Percentiles rank a stretch among this genome's conserved stretches.
Evolutionary conservation across 1,140 invertebrate species (phyloP).

Genomic region (Chlorops oryzae): DNA sequence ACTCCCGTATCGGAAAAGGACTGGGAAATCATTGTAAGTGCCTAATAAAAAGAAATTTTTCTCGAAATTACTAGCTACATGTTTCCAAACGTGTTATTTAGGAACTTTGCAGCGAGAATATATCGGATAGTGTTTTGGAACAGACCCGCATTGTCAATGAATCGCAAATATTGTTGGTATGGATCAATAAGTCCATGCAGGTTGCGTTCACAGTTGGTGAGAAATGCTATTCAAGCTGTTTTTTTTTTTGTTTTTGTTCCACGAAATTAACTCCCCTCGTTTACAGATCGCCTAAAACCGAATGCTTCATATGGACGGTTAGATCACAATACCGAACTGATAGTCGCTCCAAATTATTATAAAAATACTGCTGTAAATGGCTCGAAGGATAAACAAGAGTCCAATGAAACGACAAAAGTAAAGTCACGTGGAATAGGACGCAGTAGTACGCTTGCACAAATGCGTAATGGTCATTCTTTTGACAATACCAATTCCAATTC

Average conservation of each 20-base stretch:
- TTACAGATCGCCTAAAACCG: conserved; percentile 40
- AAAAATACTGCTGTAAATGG: conserved; percentile 26
- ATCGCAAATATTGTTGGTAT: conserved; percentile 50
- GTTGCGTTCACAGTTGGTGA: conserved; percentile 51
- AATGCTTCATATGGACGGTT: conserved; percentile 36
- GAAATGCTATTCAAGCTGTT: conserved; percentile 2
- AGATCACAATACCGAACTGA: conserved; percentile 41
- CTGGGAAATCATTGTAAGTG: conserved; percentile 48
- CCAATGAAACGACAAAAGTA: not conserved
- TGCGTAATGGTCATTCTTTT: conserved; percentile 20
- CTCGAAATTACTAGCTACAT: conserved; percentile 21
- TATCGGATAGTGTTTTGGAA: conserved; percentile 49
- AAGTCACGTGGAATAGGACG: conserved; percentile 21
- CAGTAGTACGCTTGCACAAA: conserved; percentile 32
- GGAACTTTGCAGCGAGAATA: conserved; percentile 50
- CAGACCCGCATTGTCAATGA: conserved; percentile 50
- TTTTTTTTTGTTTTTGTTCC: not conserved
- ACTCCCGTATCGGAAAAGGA: conserved; percentile 44
- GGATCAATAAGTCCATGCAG: conserved; percentile 50
- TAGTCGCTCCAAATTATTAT: conserved; percentile 41
- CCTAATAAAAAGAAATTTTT: conserved; percentile 18
- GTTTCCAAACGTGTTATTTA: conserved; percentile 36
- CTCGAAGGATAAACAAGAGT: too few relatives aligned
- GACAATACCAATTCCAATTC: not conserved
- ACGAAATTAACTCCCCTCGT: not conserved